phyloP scores from a whole-genome alignment of 1,140 invertebrate genomes.

The Heliconius melpomene region DNA sequence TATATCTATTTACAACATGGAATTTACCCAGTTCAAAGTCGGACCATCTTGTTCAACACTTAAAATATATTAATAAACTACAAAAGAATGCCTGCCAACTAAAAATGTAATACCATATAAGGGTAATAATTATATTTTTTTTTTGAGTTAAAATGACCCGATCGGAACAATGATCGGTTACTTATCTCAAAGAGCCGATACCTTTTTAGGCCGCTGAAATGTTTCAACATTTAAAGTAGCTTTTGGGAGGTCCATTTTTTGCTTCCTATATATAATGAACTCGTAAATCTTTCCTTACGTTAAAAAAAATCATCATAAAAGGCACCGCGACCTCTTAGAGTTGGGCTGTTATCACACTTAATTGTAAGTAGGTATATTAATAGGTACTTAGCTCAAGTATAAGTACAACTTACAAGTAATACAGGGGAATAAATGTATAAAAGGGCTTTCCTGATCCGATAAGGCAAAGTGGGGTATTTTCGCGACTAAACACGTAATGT shows the following conservation, averaged over 20 bases:
- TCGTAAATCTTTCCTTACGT: background rate
- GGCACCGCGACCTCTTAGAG: background rate
- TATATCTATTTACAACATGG: background rate
- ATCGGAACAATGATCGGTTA: conserved; percentile 8
- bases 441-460: background rate
- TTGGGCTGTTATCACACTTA: background rate
- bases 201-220: conserved; percentile 10
- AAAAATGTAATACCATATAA: background rate
- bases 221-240: conserved; percentile 12
- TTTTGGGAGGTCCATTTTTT: conserved; percentile 14
- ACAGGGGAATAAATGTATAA: background rate
- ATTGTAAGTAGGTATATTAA: background rate
- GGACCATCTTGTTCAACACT: background rate
- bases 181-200: conserved; percentile 6
- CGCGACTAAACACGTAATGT: background rate
- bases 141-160: background rate
- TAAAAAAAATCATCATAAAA: background rate
- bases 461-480: background rate
- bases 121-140: background rate
- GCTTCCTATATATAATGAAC: background rate
- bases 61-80: background rate
- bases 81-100: background rate
- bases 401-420: background rate
- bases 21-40: too few species aligned
- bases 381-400: background rate